Evolutionary conservation across 2,797 vertebrate species (phyloP).

Genomic region (Champsocephalus gunnari): DNA sequence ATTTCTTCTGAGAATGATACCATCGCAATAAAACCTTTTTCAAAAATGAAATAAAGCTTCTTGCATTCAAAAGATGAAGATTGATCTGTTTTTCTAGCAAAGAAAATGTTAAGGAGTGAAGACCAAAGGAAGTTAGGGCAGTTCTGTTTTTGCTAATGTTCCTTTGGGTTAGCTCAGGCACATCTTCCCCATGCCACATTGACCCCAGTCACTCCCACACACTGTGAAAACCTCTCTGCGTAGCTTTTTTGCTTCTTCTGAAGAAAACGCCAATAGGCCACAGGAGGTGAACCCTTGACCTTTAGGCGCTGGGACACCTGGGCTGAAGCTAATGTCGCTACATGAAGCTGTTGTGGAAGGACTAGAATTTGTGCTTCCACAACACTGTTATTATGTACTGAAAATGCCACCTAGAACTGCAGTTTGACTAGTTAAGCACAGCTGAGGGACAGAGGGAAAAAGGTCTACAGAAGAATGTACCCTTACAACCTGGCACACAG

Average conservation of each 20-base stretch:
- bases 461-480: constrained; percentile 19
- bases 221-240: constrained; percentile 23
- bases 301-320: constrained; percentile 12
- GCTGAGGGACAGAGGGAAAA: constrained; percentile 27
- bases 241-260: constrained; percentile 24
- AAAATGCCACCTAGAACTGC: constrained; percentile 34
- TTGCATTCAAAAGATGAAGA: constrained; percentile 18
- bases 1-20: background rate
- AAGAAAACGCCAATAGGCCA: constrained; percentile 16
- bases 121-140: constrained; percentile 35
- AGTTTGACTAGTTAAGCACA: constrained; percentile 44
- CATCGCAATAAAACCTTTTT: background rate
- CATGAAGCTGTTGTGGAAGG: constrained; percentile 25
- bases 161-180: constrained; percentile 46
- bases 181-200: constrained; percentile 38
- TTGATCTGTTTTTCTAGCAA: constrained; percentile 39
- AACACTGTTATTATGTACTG: constrained; percentile 57
- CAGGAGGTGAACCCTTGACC: constrained; percentile 61
- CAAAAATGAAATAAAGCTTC: background rate
- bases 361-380: constrained; percentile 54
- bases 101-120: constrained; percentile 20
- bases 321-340: constrained; percentile 24
- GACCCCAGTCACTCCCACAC: constrained; percentile 32
- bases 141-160: constrained; percentile 46
- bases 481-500: constrained; percentile 21